Evolutionary conservation across 2,888 invertebrate genomes (phyloP).

Genomic region (Andrena chrysosceles): DNA sequence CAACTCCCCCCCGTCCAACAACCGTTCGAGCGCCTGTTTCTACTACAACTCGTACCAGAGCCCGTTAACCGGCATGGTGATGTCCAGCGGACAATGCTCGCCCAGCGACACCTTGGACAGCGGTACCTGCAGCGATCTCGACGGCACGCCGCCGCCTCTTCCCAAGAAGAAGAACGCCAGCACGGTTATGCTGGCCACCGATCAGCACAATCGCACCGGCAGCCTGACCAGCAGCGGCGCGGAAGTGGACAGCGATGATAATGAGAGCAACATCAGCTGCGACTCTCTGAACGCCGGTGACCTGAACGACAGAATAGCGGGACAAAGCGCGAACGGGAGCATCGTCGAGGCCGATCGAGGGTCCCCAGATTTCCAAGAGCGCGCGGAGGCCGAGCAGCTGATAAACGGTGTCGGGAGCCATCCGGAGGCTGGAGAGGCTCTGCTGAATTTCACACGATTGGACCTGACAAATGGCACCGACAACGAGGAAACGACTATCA

Average conservation of each 20-base stretch:
- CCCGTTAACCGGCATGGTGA: slow-evolving; percentile 87
- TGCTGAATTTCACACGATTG: slow-evolving; percentile 27
- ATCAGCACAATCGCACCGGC: slow-evolving; percentile 86
- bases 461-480: slow-evolving; percentile 27
- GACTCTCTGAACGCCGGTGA: slow-evolving; percentile 91
- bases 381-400: slow-evolving; percentile 6
- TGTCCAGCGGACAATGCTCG: slow-evolving; percentile 93
- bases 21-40: slow-evolving; percentile 85
- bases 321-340: slow-evolving; percentile 36
- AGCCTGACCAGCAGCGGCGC: slow-evolving; percentile 88
- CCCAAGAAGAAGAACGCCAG: slow-evolving; percentile 88
- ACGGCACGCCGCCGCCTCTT: slow-evolving; percentile 90
- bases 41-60: slow-evolving; percentile 88
- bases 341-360: slow-evolving; percentile 16
- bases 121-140: slow-evolving; percentile 94
- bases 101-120: slow-evolving; percentile 94
- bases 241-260: slow-evolving; percentile 90
- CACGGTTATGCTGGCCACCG: slow-evolving; percentile 81
- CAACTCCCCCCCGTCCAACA: slow-evolving; percentile 74
- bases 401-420: slow-evolving; percentile 23
- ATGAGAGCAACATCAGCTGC: slow-evolving; percentile 92
- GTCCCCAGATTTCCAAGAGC: slow-evolving; percentile 25
- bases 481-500: slow-evolving; percentile 31
- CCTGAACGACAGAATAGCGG: slow-evolving; percentile 54
- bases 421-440: slow-evolving; percentile 9